Evolutionary conservation across 2,888 invertebrate genomes (phyloP).

Genomic region (Ornithoptera alexandrae): DNA sequence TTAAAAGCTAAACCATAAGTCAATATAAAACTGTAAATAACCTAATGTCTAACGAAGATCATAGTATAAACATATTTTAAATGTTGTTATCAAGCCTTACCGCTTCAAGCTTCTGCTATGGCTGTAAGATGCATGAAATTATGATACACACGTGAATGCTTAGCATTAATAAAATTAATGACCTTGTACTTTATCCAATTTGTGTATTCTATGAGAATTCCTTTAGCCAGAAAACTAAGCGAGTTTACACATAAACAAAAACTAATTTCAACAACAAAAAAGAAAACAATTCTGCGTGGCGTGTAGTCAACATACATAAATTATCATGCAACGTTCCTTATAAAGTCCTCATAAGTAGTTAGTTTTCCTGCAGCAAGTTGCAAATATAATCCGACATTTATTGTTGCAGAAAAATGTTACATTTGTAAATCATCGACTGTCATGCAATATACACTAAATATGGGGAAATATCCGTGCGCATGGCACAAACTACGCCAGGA

Average conservation of each 20-base stretch:
- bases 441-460: slow-evolving; percentile 56
- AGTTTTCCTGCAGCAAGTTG: slow-evolving; percentile 51
- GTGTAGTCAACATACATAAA: slow-evolving; percentile 42
- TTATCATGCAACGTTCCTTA: slow-evolving; percentile 48
- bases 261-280: slow-evolving; percentile 38
- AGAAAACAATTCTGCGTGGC: slow-evolving; percentile 39
- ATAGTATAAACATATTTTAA: background rate
- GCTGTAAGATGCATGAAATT: slow-evolving; percentile 10
- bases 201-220: slow-evolving; percentile 25
- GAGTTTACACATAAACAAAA: slow-evolving; percentile 51
- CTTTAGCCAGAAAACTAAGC: slow-evolving; percentile 49
- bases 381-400: slow-evolving; percentile 36
- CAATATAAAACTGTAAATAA: background rate
- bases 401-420: slow-evolving; percentile 50
- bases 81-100: slow-evolving; percentile 8
- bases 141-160: slow-evolving; percentile 14
- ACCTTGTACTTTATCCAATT: slow-evolving; percentile 7
- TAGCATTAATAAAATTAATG: background rate
- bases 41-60: background rate
- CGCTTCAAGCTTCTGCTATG: background rate
- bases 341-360: slow-evolving; percentile 40
- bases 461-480: slow-evolving; percentile 41
- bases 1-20: background rate
- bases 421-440: slow-evolving; percentile 44
- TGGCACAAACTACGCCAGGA: slow-evolving; percentile 54